Conservation (phyloP, 2,888 invertebrate species). For the Cerastis rubricosa region DNA sequence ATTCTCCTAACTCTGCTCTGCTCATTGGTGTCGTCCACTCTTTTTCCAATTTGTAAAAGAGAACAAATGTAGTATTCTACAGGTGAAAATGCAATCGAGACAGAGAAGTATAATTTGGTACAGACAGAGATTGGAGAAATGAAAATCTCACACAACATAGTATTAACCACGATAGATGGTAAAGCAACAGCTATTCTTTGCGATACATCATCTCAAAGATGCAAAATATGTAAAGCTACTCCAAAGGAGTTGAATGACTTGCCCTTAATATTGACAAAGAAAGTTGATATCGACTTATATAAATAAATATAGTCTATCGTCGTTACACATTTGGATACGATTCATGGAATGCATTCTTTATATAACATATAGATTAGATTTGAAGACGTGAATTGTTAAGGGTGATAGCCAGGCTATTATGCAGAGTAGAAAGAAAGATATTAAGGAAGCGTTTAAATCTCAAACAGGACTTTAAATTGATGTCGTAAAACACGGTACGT, state of each 20-base stretch:
- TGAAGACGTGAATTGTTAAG: too few species aligned
- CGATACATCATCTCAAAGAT: slow-evolving; percentile 1
- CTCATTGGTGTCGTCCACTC: too few species aligned
- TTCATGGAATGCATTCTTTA: not conserved
- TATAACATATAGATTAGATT: too few species aligned
- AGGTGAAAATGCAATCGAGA: too few species aligned
- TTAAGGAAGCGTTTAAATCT: not conserved
- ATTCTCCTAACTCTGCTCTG: too few species aligned
- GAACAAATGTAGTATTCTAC: too few species aligned
- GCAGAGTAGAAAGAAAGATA: not conserved
- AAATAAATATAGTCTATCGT: not conserved
- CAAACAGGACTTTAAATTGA: not conserved
- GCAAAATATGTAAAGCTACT: not conserved
- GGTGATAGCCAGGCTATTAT: slow-evolving; percentile 5
- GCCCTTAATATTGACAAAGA: not conserved
- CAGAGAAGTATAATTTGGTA: too few species aligned
- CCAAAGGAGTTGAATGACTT: not conserved
- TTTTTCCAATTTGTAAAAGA: too few species aligned
- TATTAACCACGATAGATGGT: not conserved
- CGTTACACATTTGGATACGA: not conserved
- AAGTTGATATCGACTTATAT: not conserved
- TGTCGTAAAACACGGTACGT: not conserved
- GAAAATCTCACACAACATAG: not conserved
- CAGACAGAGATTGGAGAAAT: slow-evolving; percentile 3
- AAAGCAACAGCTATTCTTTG: too few species aligned